Percentiles rank a stretch among this genome's conserved stretches.
Conservation (phyloP, 30 jellyfish, hydroid and myxozoan genomes). For the Aurelia sp. region DNA sequence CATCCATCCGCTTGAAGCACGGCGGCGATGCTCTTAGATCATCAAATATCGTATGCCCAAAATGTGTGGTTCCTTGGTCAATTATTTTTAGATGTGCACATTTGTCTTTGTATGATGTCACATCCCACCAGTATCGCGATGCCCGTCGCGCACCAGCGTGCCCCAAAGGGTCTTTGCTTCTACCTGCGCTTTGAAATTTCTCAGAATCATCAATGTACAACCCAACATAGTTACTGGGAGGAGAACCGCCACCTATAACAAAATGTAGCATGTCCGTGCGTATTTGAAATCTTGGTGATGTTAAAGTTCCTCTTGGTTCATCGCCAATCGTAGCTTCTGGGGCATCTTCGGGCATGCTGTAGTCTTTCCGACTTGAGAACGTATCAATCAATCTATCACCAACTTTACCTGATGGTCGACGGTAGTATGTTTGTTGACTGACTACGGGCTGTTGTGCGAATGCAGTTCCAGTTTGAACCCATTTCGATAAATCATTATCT, state of each 20-base stretch:
- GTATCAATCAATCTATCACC: constrained; percentile 61
- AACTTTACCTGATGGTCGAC: constrained; percentile 23
- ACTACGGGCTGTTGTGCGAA: constrained; percentile 52
- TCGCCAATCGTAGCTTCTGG: constrained; percentile 17
- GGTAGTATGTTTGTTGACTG: not conserved
- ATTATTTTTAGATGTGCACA: constrained; percentile 36
- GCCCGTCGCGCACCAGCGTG: constrained; percentile 6
- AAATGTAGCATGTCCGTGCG: constrained; percentile 44
- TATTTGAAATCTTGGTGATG: constrained; percentile 58
- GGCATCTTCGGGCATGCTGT: constrained; percentile 20
- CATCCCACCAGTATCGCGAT: constrained; percentile 62
- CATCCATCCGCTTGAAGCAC: constrained; percentile 41
- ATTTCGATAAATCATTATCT: constrained; percentile 20
- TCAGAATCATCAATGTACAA: constrained; percentile 30
- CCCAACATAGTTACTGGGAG: constrained; percentile 31
- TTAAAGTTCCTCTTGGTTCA: constrained; percentile 38
- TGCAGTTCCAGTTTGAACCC: constrained; percentile 64
- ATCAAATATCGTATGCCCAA: constrained; percentile 39
- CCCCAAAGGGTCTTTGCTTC: not conserved
- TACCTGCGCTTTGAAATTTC: constrained; percentile 12
- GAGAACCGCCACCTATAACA: constrained; percentile 53
- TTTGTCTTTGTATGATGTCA: constrained; percentile 13
- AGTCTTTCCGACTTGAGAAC: constrained; percentile 8
- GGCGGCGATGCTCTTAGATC: constrained; percentile 66
- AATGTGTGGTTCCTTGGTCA: constrained; percentile 6